These are phyloP conservation scores for Pachyuromys duprasi DNA, from an alignment of 2,797 vertebrate species.

Conservation along the genomic window DNA sequence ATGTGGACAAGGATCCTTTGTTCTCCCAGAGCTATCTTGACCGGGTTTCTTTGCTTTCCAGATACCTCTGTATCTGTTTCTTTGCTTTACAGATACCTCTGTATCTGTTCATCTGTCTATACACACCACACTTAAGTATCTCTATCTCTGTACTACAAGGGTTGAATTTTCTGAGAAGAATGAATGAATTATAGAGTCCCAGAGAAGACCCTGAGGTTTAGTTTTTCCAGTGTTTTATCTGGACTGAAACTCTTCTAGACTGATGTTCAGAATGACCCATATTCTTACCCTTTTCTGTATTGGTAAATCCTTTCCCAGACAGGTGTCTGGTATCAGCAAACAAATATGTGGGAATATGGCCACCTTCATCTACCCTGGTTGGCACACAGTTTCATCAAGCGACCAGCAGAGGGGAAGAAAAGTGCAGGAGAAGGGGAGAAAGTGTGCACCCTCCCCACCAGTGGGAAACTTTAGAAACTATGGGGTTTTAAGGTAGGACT, in stretches of 20 bases:
- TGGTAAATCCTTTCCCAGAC: background rate
- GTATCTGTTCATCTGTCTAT: background rate
- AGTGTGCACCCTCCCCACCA: background rate
- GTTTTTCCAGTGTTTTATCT: background rate
- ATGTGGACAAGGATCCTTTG: background rate
- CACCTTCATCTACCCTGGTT: background rate
- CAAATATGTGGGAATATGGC: background rate
- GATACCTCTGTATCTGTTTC: too few species aligned
- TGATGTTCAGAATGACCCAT: background rate
- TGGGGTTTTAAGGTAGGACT: background rate
- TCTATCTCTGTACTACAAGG: background rate
- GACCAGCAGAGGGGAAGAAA: background rate
- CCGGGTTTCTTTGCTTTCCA: background rate
- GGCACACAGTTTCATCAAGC: background rate
- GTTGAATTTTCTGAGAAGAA: background rate
- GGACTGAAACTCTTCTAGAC: background rate
- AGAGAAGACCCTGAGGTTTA: background rate
- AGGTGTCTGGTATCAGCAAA: background rate
- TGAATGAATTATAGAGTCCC: background rate
- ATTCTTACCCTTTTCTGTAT: background rate
- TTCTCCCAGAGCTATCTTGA: background rate
- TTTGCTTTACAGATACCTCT: too few species aligned
- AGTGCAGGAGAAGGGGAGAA: background rate
- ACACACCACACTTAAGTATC: background rate
- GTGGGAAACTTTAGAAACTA: background rate